Conservation (phyloP, 2,113 vertebrate genomes). For the Megaceryle maxima region DNA sequence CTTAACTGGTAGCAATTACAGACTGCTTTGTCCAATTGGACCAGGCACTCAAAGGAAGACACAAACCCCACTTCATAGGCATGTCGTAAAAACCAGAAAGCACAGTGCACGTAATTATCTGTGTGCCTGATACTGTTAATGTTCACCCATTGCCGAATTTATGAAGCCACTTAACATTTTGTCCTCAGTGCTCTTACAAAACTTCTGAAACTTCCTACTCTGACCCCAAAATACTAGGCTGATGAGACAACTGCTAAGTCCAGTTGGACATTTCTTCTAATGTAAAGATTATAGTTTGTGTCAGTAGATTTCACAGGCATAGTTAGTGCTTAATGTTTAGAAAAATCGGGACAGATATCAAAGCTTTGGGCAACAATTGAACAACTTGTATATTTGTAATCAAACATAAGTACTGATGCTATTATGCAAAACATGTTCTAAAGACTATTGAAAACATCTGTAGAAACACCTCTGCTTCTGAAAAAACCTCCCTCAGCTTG, state of each 20-base stretch:
- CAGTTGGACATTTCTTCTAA: not conserved
- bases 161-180: not conserved
- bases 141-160: not conserved
- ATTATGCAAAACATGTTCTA: not conserved
- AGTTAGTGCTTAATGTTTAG: not conserved
- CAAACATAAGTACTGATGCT: not conserved
- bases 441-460: not conserved
- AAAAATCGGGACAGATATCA: not conserved
- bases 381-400: not conserved
- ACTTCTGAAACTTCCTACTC: not conserved
- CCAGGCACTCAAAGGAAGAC: not conserved
- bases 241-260: not conserved
- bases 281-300: not conserved
- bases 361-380: not conserved
- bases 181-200: not conserved
- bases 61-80: not conserved
- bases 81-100: not conserved
- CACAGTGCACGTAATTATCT: not conserved
- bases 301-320: not conserved
- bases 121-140: not conserved
- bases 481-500: not conserved
- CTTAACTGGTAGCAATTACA: not conserved
- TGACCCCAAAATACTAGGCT: not conserved
- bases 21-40: not conserved
- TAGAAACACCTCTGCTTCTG: not conserved